These are phyloP conservation scores for Neostethus bicornis DNA, from an alignment of 2,797 vertebrate species.

Conservation along the genomic window DNA sequence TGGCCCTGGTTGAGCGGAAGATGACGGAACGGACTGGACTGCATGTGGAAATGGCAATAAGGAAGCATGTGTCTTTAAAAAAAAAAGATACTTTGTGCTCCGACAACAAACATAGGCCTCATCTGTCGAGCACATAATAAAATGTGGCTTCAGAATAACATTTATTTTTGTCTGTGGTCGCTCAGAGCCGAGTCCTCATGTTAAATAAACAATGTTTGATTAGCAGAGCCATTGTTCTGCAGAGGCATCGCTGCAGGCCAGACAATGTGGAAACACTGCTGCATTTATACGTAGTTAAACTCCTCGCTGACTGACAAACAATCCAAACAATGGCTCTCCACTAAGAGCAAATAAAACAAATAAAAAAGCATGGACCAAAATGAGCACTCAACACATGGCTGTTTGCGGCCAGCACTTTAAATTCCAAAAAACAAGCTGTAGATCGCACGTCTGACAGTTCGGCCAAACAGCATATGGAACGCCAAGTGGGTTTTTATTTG, in stretches of 20 bases:
- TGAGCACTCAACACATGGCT: constrained; percentile 12
- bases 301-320: constrained; percentile 41
- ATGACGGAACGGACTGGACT: too few species aligned
- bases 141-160: not conserved
- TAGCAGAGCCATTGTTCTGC: constrained; percentile 49
- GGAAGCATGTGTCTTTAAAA: not conserved
- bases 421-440: constrained; percentile 39
- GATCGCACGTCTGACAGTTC: constrained; percentile 45
- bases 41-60: too few species aligned
- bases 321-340: constrained; percentile 45
- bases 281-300: constrained; percentile 50
- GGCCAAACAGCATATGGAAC: constrained; percentile 39
- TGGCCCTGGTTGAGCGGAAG: too few species aligned
- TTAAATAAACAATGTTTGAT: constrained; percentile 47
- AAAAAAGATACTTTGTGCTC: not conserved
- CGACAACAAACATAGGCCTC: not conserved
- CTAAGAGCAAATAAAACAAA: constrained; percentile 47
- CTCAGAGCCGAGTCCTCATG: constrained; percentile 12
- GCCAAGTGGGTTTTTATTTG: constrained; percentile 58
- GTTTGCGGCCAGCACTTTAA: constrained; percentile 6
- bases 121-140: not conserved
- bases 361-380: constrained; percentile 30
- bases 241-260: constrained; percentile 24
- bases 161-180: not conserved
- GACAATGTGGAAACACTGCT: constrained; percentile 37